Conservation (phyloP, 30 jellyfish, hydroid and myxozoan genomes). For the Phacellophora camtschatica region DNA sequence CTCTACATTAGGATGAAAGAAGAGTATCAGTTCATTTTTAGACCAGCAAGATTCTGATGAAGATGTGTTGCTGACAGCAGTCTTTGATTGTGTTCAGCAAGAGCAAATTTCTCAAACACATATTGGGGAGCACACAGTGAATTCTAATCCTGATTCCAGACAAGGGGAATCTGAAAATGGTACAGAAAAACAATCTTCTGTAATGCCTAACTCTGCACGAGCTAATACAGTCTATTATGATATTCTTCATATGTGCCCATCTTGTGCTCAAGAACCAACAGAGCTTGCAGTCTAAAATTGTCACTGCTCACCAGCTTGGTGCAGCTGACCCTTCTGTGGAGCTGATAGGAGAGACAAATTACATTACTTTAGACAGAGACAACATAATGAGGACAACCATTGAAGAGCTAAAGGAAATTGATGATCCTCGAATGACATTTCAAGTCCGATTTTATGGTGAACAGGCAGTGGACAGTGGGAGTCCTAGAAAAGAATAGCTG, state of each 20-base stretch:
- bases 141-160: not conserved
- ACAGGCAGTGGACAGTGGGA: constrained; percentile 44
- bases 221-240: not conserved
- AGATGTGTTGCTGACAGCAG: not conserved
- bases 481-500: constrained; percentile 63
- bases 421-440: constrained; percentile 33
- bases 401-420: constrained; percentile 20
- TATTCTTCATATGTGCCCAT: not conserved
- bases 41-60: constrained; percentile 20
- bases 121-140: not conserved
- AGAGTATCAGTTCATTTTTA: not conserved
- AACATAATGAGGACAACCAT: constrained; percentile 5
- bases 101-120: not conserved
- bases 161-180: too few relatives aligned
- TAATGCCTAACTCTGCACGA: not conserved
- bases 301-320: constrained; percentile 33
- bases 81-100: not conserved
- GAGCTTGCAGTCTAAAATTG: constrained; percentile 36
- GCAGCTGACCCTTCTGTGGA: not conserved
- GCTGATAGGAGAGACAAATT: constrained; percentile 41
- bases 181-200: too few relatives aligned
- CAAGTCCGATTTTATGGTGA: constrained; percentile 51
- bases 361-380: constrained; percentile 41
- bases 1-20: constrained; percentile 2
- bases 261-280: constrained; percentile 6